phyloP scores from a whole-genome alignment of 2,113 vertebrate genomes.

The Oncorhynchus masou region DNA sequence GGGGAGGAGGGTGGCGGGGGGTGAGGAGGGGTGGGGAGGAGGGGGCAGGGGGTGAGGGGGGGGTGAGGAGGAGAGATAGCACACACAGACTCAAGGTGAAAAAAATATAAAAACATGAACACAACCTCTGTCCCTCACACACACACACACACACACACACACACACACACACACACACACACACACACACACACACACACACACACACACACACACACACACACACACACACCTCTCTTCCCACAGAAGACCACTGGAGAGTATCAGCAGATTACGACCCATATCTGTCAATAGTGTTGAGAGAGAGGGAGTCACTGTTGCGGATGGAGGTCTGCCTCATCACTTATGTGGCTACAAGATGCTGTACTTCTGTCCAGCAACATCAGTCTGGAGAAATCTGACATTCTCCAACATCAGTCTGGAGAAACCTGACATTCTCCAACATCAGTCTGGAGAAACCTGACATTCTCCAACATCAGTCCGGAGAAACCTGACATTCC shows the following conservation, averaged over 20 bases:
- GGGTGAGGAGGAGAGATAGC: conserved; percentile 27
- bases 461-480: no score
- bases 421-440: no score
- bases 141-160: conserved; percentile 8
- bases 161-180: conserved; percentile 10
- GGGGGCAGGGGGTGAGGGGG: conserved; percentile 62
- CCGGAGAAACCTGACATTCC: no score
- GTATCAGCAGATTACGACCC: conserved; percentile 24
- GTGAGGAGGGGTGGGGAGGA: conserved; percentile 58
- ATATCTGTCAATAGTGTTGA: conserved; percentile 4
- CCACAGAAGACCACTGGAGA: conserved; percentile 5
- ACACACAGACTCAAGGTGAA: conserved; percentile 19
- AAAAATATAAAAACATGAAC: conserved; percentile 62
- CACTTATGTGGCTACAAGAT: no score
- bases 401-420: no score
- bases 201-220: conserved; percentile 4
- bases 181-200: neutral
- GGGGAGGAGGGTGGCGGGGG: conserved; percentile 29
- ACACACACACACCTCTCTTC: neutral
- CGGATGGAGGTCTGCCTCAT: no score
- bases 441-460: no score
- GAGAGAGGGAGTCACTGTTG: neutral
- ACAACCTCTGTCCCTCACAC: conserved; percentile 57
- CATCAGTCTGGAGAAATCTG: no score
- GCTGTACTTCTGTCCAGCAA: no score